These are phyloP conservation scores for Nestor notabilis DNA, from an alignment of 2,113 vertebrate species.

Conservation along the genomic window DNA sequence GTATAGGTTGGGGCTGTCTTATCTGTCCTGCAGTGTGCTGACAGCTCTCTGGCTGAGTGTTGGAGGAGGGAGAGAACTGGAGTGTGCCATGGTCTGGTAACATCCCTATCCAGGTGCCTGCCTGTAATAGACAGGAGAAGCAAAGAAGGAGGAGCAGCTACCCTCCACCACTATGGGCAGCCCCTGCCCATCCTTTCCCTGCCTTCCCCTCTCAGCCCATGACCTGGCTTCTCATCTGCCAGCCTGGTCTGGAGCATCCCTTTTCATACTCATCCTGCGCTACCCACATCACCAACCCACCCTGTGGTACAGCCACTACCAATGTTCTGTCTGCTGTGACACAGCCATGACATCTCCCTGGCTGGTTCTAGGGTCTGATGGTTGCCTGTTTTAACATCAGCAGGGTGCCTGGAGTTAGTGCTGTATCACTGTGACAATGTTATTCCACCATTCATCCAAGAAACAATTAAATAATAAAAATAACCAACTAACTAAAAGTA, in stretches of 20 bases:
- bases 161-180: background rate
- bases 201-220: background rate
- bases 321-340: background rate
- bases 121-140: background rate
- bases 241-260: background rate
- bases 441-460: background rate
- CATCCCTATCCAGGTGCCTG: fast-evolving
- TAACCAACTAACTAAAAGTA: background rate
- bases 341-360: background rate
- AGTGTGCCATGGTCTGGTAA: background rate
- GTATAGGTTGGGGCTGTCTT: background rate
- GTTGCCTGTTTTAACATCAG: background rate
- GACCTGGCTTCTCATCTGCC: background rate
- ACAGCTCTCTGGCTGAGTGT: background rate
- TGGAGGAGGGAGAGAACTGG: background rate
- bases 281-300: background rate
- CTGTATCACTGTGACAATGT: background rate
- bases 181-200: background rate
- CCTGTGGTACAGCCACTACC: background rate
- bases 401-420: background rate
- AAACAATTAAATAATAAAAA: background rate
- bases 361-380: background rate
- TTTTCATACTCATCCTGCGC: background rate
- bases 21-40: background rate
- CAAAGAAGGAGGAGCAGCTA: background rate